These are phyloP conservation scores for Pteria penguin DNA, from an alignment of 2,888 invertebrate species.

Conservation along the genomic window DNA sequence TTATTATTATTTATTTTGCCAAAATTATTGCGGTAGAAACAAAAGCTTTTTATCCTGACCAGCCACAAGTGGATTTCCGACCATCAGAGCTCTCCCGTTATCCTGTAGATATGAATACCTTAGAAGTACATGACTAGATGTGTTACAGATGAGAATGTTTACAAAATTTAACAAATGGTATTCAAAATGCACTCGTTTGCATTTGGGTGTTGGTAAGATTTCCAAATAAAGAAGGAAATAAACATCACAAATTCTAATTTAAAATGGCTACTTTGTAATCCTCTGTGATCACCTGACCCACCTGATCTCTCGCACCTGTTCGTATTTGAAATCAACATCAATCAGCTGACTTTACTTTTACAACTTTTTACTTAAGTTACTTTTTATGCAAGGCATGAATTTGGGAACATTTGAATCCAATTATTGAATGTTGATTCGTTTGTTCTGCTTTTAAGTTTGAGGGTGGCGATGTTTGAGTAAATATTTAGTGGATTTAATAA, in stretches of 20 bases:
- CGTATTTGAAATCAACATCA: neutral
- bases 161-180: too few relatives aligned
- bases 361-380: neutral
- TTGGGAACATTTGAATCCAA: slow-evolving; percentile 19
- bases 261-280: slow-evolving; percentile 30
- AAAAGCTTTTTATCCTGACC: too few relatives aligned
- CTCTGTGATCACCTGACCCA: slow-evolving; percentile 21
- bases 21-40: too few relatives aligned
- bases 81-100: too few relatives aligned
- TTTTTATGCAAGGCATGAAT: slow-evolving; percentile 29
- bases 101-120: too few relatives aligned
- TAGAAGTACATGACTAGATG: too few relatives aligned
- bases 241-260: slow-evolving; percentile 18
- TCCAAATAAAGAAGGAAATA: slow-evolving; percentile 21
- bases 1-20: too few relatives aligned
- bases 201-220: too few relatives aligned
- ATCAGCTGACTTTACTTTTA: slow-evolving; percentile 14
- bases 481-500: slow-evolving; percentile 10
- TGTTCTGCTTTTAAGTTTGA: slow-evolving; percentile 27
- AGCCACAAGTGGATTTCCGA: too few relatives aligned
- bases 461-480: slow-evolving; percentile 28
- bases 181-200: too few relatives aligned
- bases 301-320: slow-evolving; percentile 25
- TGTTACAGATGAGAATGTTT: too few relatives aligned
- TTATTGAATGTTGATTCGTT: slow-evolving; percentile 15